These are phyloP conservation scores for Lophotis ruficrista DNA, from an alignment of 2,113 vertebrate genomes.

Conservation along the genomic window DNA sequence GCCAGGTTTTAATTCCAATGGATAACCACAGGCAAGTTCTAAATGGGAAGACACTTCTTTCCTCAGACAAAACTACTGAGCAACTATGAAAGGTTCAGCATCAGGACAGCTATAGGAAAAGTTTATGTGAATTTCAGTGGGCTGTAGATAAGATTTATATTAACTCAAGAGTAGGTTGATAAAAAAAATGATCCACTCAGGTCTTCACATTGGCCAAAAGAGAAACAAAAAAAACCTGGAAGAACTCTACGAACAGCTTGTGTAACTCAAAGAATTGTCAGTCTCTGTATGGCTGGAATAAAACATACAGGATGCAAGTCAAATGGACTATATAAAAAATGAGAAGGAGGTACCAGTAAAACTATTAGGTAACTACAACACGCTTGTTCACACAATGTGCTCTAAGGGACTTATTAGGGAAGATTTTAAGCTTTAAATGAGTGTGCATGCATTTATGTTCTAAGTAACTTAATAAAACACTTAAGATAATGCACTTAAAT, in stretches of 20 bases:
- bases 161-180: background rate
- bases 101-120: background rate
- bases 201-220: background rate
- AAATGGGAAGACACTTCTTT: background rate
- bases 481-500: background rate
- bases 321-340: background rate
- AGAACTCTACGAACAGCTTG: background rate
- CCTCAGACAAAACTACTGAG: background rate
- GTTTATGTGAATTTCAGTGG: background rate
- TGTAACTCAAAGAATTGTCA: background rate
- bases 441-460: background rate
- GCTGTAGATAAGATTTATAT: background rate
- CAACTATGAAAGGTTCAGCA: background rate
- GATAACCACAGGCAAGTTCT: background rate
- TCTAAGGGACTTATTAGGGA: background rate
- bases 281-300: background rate
- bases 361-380: background rate
- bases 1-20: background rate
- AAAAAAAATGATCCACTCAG: background rate
- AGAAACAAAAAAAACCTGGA: background rate
- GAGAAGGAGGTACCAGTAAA: background rate
- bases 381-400: background rate
- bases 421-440: background rate
- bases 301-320: background rate
- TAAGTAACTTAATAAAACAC: background rate